Conservation (phyloP, 1,140 invertebrate genomes). For the Drosophila funebris region DNA sequence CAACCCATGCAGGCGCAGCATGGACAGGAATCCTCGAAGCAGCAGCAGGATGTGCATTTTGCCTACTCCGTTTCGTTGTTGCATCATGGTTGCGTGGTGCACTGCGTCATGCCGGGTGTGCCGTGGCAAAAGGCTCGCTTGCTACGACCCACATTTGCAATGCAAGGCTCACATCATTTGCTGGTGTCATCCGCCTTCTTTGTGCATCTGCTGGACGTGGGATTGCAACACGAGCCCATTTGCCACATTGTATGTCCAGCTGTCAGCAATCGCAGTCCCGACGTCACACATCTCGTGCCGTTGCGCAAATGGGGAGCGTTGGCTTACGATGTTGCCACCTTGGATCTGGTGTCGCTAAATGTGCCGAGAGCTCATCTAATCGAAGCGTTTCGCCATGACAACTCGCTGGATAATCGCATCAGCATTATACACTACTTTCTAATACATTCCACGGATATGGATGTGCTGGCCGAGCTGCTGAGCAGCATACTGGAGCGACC, state of each 20-base stretch:
- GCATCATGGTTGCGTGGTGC: slow-evolving; percentile 92
- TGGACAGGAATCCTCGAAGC: slow-evolving; percentile 31
- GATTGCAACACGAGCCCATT: slow-evolving; percentile 90
- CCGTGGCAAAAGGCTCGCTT: slow-evolving; percentile 90
- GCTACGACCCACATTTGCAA: slow-evolving; percentile 89
- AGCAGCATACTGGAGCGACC: slow-evolving; percentile 80
- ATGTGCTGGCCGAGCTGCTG: slow-evolving; percentile 86
- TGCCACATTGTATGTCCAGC: slow-evolving; percentile 90
- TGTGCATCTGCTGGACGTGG: slow-evolving; percentile 91
- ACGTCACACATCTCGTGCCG: slow-evolving; percentile 87
- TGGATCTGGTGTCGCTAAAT: slow-evolving; percentile 88
- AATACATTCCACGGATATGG: slow-evolving; percentile 89
- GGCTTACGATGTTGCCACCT: slow-evolving; percentile 87
- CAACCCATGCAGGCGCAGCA: slow-evolving; percentile 87
- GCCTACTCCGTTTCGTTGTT: slow-evolving; percentile 92
- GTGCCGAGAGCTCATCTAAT: slow-evolving; percentile 87
- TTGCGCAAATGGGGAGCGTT: slow-evolving; percentile 85
- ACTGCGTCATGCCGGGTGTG: slow-evolving; percentile 91
- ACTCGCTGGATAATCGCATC: slow-evolving; percentile 88
- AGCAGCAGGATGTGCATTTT: slow-evolving; percentile 89
- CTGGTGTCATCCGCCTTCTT: slow-evolving; percentile 91
- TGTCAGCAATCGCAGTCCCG: slow-evolving; percentile 84
- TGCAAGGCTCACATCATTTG: slow-evolving; percentile 90
- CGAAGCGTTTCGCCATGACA: slow-evolving; percentile 88
- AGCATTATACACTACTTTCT: slow-evolving; percentile 92